Evolutionary conservation across 2,888 invertebrate species (phyloP).

Genomic region (Timema podura): DNA sequence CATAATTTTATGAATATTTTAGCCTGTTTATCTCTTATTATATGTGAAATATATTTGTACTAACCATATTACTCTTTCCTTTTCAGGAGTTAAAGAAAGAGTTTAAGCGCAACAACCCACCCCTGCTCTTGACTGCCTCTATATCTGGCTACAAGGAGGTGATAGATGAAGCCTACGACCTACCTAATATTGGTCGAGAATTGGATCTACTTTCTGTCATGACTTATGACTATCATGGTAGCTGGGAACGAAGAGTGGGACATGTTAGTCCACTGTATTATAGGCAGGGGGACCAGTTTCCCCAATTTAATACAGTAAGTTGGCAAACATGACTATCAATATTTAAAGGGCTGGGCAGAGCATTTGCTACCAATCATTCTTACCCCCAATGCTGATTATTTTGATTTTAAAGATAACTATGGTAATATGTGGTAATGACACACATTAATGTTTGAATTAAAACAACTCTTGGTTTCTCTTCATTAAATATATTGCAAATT

Average conservation of each 20-base stretch:
- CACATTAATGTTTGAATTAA: no score
- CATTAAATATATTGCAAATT: background rate
- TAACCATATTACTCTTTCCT: no score
- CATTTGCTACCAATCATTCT: no score
- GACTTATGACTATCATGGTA: constrained; percentile 86
- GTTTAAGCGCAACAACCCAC: constrained; percentile 57
- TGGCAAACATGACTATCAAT: no score
- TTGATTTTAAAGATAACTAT: no score
- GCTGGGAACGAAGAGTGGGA: constrained; percentile 78
- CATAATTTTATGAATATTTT: no score
- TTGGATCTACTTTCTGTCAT: constrained; percentile 80
- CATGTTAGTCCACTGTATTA: constrained; percentile 77
- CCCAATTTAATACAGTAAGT: constrained; percentile 73
- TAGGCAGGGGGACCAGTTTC: constrained; percentile 59
- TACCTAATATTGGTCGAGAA: constrained; percentile 44
- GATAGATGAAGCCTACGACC: constrained; percentile 80
- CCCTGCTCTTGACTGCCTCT: constrained; percentile 73
- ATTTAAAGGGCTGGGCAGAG: no score
- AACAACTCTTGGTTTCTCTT: background rate
- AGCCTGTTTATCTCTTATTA: no score
- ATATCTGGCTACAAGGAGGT: constrained; percentile 89
- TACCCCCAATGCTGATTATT: no score
- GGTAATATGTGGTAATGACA: no score
- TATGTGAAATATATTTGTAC: no score
- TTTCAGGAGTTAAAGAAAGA: constrained; percentile 64